Evolutionary conservation across 2,888 invertebrate genomes (phyloP).

Genomic region (Meta bourneti): DNA sequence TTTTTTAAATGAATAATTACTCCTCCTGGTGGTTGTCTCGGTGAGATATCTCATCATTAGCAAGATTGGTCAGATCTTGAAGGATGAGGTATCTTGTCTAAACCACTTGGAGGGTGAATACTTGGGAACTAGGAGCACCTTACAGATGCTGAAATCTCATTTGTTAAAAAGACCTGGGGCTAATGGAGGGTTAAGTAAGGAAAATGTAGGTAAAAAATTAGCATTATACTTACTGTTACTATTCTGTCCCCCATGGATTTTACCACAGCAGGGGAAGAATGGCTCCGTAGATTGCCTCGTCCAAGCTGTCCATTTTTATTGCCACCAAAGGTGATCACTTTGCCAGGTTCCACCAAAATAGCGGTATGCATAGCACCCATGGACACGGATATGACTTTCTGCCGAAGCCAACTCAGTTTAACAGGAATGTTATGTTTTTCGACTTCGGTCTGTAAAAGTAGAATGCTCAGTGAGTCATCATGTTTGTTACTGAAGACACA

Average conservation of each 20-base stretch:
- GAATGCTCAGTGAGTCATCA: too few species aligned
- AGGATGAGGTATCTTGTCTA: too few species aligned
- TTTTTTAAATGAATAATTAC: too few species aligned
- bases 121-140: too few species aligned
- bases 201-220: background rate
- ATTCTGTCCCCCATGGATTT: slow-evolving; percentile 81
- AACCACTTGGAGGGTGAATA: too few species aligned
- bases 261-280: slow-evolving; percentile 81
- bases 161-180: too few species aligned
- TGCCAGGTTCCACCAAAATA: slow-evolving; percentile 85
- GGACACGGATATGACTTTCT: slow-evolving; percentile 84
- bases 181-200: too few species aligned
- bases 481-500: too few species aligned
- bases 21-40: too few species aligned
- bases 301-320: slow-evolving; percentile 81
- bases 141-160: too few species aligned
- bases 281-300: slow-evolving; percentile 61
- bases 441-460: slow-evolving; percentile 80
- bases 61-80: too few species aligned
- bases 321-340: slow-evolving; percentile 85
- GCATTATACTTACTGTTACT: slow-evolving; percentile 80
- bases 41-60: too few species aligned
- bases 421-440: slow-evolving; percentile 82
- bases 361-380: slow-evolving; percentile 85
- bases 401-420: slow-evolving; percentile 83